Conservation (phyloP, 2,888 invertebrate genomes). For the Hyppa rectilinea region DNA sequence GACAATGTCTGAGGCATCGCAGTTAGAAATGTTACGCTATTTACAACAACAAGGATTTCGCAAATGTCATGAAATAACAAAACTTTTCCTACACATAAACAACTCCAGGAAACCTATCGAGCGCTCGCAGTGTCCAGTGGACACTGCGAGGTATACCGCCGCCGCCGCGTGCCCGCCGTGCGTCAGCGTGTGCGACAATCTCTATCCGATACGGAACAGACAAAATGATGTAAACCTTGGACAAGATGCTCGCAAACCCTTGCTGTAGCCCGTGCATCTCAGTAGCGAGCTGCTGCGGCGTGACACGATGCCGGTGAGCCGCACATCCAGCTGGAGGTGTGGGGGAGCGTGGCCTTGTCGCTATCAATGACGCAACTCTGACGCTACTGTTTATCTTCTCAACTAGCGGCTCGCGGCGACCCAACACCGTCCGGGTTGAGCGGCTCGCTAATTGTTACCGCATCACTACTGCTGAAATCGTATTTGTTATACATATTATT, state of each 20-base stretch:
- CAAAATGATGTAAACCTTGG: neutral
- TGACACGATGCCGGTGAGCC: neutral
- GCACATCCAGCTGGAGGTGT: constrained; percentile 6
- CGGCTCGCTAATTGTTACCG: constrained; percentile 9
- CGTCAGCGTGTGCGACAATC: neutral
- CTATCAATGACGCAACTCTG: constrained; percentile 46
- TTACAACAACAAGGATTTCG: constrained; percentile 10
- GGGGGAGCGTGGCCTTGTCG: constrained; percentile 40
- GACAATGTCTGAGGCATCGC: neutral
- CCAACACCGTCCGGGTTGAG: constrained; percentile 10
- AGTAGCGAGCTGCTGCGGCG: neutral
- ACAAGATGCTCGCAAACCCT: neutral
- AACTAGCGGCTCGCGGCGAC: constrained; percentile 15
- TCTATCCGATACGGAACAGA: neutral
- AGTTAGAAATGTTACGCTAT: constrained; percentile 12
- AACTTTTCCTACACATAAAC: neutral
- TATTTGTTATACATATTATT: neutral
- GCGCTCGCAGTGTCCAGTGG: neutral
- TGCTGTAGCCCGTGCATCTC: neutral
- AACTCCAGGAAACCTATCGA: neutral
- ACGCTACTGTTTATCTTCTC: constrained; percentile 36
- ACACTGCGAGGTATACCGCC: no score
- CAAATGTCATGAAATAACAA: neutral
- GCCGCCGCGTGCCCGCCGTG: neutral
- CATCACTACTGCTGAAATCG: neutral